Conservation (phyloP, 2,797 vertebrate species). For the Arrhamphus sclerolepis region DNA sequence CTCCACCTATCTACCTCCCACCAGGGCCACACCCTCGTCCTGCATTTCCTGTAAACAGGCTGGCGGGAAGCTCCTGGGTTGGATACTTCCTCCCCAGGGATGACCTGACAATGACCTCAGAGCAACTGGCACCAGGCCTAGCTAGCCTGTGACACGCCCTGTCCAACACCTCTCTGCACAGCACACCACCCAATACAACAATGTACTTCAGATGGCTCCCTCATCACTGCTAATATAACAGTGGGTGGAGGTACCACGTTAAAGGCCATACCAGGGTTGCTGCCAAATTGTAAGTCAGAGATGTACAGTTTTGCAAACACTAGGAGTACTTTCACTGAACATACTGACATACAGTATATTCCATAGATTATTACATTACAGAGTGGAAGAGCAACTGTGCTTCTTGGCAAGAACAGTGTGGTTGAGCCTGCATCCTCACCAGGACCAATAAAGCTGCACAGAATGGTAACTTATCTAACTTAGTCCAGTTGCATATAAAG, state of each 20-base stretch:
- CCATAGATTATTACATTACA: too few relatives aligned
- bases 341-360: background rate
- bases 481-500: constrained; percentile 11
- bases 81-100: constrained; percentile 89
- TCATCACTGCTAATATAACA: constrained; percentile 72
- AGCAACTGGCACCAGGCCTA: constrained; percentile 76
- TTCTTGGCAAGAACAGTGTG: constrained; percentile 38
- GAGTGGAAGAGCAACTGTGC: background rate
- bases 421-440: constrained; percentile 56
- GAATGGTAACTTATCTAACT: constrained; percentile 17
- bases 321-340: constrained; percentile 4
- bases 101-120: constrained; percentile 88
- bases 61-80: constrained; percentile 77
- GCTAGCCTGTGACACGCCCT: constrained; percentile 74
- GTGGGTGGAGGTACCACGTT: constrained; percentile 53
- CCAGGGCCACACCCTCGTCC: constrained; percentile 76
- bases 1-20: constrained; percentile 66
- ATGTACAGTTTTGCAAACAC: constrained; percentile 5
- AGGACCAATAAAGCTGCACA: constrained; percentile 50
- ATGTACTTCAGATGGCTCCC: constrained; percentile 71
- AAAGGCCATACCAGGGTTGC: constrained; percentile 47
- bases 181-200: constrained; percentile 73
- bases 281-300: constrained; percentile 19
- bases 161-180: constrained; percentile 66
- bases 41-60: constrained; percentile 97